Conservation (phyloP, 2,888 invertebrate genomes). For the Erebia palarica region DNA sequence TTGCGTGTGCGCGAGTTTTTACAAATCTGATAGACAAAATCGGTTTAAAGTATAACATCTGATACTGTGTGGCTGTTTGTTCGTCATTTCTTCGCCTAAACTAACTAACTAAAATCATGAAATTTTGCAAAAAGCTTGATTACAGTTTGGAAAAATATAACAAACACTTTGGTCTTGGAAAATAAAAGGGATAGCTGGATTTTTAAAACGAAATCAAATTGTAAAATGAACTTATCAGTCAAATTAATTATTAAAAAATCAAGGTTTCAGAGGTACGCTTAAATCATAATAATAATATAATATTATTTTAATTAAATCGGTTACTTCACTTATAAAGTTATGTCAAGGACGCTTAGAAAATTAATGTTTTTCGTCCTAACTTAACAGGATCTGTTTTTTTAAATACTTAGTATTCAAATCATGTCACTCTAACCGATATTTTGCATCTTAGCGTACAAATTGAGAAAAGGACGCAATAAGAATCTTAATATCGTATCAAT, state of each 20-base stretch:
- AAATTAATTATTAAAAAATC: too few species aligned
- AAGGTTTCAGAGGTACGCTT: too few species aligned
- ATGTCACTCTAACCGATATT: background rate
- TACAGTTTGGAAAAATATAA: too few species aligned
- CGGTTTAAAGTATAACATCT: background rate
- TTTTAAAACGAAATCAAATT: background rate
- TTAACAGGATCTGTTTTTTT: background rate
- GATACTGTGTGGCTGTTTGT: background rate
- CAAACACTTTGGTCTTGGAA: background rate
- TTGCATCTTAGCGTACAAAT: constrained; percentile 5
- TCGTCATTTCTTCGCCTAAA: background rate
- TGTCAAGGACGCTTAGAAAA: background rate
- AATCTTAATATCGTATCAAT: constrained; percentile 1
- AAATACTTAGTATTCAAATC: background rate
- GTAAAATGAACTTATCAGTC: too few species aligned
- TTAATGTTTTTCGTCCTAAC: background rate
- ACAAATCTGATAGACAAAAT: background rate
- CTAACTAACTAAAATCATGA: too few species aligned
- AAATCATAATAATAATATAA: too few species aligned
- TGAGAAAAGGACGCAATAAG: background rate
- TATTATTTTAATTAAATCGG: too few species aligned
- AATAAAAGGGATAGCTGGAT: background rate
- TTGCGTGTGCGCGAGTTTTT: background rate
- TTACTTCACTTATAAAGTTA: background rate
- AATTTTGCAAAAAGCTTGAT: background rate